These are phyloP conservation scores for Charadrius vociferus DNA, from an alignment of 2,113 vertebrate genomes.

Conservation along the genomic window DNA sequence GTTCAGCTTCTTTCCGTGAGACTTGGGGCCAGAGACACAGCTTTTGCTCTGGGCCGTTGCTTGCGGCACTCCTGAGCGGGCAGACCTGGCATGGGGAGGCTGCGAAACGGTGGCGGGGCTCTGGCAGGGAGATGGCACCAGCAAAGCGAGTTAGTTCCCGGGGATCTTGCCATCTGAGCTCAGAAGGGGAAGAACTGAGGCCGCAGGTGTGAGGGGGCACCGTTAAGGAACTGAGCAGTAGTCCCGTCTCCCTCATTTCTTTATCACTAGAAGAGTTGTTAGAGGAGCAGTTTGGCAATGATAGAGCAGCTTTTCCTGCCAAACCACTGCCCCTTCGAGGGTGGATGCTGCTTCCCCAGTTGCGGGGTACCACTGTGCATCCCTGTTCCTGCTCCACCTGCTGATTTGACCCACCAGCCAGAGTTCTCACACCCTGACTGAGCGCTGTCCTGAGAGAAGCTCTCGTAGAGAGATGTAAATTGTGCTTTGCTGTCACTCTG, in stretches of 20 bases:
- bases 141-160: neutral
- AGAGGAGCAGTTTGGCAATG: neutral
- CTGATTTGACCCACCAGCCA: neutral
- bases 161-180: neutral
- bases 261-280: neutral
- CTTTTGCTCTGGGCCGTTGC: neutral
- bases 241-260: neutral
- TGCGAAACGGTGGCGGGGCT: neutral
- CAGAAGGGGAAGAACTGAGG: neutral
- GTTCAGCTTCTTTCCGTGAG: neutral
- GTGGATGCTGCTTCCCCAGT: neutral
- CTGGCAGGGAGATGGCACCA: neutral
- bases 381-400: neutral
- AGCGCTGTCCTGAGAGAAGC: neutral
- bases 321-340: neutral
- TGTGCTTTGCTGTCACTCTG: neutral
- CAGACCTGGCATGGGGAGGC: neutral
- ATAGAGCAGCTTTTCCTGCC: neutral
- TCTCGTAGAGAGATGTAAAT: neutral
- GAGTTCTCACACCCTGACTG: neutral
- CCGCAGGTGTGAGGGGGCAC: neutral
- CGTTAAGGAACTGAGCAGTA: neutral
- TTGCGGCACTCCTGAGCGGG: neutral
- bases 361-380: neutral
- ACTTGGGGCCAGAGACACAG: neutral